Conservation (phyloP, 2,113 vertebrate genomes). For the Brachirus orientalis region DNA sequence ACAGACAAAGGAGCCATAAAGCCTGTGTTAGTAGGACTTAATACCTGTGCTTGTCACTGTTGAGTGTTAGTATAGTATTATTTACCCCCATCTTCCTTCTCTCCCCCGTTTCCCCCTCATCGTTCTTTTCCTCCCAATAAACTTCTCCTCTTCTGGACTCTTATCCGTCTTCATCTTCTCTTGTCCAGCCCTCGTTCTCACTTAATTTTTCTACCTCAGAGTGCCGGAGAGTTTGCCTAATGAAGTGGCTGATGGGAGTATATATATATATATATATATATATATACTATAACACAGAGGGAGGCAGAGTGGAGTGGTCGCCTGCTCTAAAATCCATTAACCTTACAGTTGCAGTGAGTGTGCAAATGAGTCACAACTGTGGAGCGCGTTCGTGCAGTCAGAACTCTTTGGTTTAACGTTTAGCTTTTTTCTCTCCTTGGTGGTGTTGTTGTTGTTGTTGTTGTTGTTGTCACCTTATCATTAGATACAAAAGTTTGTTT, state of each 20-base stretch:
- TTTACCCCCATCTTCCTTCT: constrained; percentile 21
- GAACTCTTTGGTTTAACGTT: no score
- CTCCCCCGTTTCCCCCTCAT: no score
- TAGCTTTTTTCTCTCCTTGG: no score
- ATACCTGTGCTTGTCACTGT: constrained; percentile 64
- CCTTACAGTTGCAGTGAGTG: constrained; percentile 75
- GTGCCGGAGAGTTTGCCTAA: constrained; percentile 73
- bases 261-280: no score
- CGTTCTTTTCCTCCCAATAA: background rate
- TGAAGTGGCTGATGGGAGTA: constrained; percentile 80
- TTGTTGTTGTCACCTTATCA: no score
- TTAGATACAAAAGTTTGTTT: no score
- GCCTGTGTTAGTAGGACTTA: constrained; percentile 71
- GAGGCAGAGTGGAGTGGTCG: constrained; percentile 72
- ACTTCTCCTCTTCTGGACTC: constrained; percentile 40
- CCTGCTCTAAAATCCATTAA: constrained; percentile 81
- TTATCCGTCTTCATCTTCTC: constrained; percentile 51
- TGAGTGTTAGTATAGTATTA: constrained; percentile 59
- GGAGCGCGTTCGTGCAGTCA: no score
- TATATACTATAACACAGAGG: constrained; percentile 74
- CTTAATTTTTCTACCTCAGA: constrained; percentile 66
- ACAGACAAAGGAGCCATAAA: constrained; percentile 49
- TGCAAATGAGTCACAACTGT: constrained; percentile 60
- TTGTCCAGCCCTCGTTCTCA: constrained; percentile 59
- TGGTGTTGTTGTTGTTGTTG: no score